These are phyloP conservation scores for Muscicapa adusta DNA, from an alignment of 2,113 vertebrate species.

Conservation along the genomic window DNA sequence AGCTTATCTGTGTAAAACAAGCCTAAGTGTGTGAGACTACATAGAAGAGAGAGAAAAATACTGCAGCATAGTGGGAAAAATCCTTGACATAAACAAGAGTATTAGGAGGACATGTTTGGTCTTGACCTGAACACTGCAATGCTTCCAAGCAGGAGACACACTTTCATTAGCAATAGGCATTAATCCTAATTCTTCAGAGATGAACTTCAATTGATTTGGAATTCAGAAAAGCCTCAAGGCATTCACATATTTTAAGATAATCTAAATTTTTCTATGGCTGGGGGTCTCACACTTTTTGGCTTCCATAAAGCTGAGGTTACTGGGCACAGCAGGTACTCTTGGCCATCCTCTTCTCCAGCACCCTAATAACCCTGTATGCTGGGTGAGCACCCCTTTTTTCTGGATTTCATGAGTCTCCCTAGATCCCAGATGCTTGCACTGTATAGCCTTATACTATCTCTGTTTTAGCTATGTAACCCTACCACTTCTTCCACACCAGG, in stretches of 20 bases:
- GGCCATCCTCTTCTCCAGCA: neutral
- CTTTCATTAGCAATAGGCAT: constrained; percentile 28
- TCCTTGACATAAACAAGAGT: constrained; percentile 7
- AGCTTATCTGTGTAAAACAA: neutral
- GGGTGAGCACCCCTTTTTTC: neutral
- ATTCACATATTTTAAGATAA: constrained; percentile 54
- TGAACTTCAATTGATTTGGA: constrained; percentile 33
- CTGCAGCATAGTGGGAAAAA: neutral
- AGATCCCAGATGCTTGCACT: neutral
- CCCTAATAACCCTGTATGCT: too few relatives aligned
- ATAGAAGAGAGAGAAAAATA: neutral
- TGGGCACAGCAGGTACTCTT: neutral
- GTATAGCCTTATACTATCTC: neutral
- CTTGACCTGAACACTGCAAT: constrained; percentile 21
- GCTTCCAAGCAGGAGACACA: neutral
- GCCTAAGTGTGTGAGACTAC: neutral
- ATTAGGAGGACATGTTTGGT: constrained; percentile 37
- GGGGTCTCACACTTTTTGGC: neutral
- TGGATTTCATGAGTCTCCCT: neutral
- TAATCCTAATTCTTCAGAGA: constrained; percentile 41
- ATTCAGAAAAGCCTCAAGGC: constrained; percentile 51
- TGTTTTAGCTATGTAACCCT: neutral
- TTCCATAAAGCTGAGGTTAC: neutral
- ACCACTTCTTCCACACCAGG: neutral
- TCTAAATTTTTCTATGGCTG: constrained; percentile 15